These are phyloP conservation scores for Mylabris sibirica DNA, from an alignment of 2,888 invertebrate genomes.

Conservation along the genomic window DNA sequence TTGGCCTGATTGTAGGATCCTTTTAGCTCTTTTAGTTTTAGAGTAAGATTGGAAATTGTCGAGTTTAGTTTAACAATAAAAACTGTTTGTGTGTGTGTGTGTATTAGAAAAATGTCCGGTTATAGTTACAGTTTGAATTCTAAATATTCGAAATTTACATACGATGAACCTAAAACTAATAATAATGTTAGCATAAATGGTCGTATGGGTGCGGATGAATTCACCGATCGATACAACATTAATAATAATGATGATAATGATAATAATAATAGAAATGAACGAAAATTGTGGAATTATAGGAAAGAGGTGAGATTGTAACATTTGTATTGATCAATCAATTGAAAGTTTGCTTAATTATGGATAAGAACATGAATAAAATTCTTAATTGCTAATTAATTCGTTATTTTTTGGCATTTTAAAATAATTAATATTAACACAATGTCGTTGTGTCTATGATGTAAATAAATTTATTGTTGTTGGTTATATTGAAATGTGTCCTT, in stretches of 20 bases:
- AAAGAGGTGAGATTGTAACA: slow-evolving; percentile 34
- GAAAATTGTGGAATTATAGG: slow-evolving; percentile 26
- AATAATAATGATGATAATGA: not conserved
- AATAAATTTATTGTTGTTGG: not conserved
- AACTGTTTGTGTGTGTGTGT: not conserved
- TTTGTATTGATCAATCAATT: not conserved
- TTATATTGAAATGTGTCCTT: not conserved
- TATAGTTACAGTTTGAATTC: slow-evolving; percentile 39
- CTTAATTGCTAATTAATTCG: too few species aligned
- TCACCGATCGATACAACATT: slow-evolving; percentile 13
- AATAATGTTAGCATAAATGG: slow-evolving; percentile 38
- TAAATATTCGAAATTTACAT: slow-evolving; percentile 28
- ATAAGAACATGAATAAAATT: too few species aligned
- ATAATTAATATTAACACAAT: not conserved
- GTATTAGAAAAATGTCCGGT: slow-evolving; percentile 35
- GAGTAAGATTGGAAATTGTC: slow-evolving; percentile 1
- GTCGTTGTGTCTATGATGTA: not conserved
- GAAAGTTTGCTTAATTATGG: too few species aligned
- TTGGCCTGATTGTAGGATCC: slow-evolving; percentile 27
- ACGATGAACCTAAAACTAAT: slow-evolving; percentile 28
- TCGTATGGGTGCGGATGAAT: slow-evolving; percentile 23
- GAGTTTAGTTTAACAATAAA: not conserved
- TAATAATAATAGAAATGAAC: slow-evolving; percentile 21
- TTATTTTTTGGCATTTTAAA: not conserved
- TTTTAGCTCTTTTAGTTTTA: slow-evolving; percentile 34